Evolutionary conservation across 2,888 invertebrate genomes (phyloP).

Genomic region (Macaria liturata): DNA sequence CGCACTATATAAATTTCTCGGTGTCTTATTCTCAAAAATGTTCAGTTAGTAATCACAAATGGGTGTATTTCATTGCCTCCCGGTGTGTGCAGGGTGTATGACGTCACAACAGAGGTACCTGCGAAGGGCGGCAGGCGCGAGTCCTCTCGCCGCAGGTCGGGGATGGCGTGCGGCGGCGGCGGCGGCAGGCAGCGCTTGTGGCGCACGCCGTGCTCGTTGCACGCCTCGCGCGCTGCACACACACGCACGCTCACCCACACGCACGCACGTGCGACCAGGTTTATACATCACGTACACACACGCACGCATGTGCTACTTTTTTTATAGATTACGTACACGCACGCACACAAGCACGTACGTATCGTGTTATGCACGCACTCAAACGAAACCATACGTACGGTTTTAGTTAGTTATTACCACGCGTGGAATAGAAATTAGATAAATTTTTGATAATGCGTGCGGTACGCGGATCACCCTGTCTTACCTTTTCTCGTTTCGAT

Average conservation of each 20-base stretch:
- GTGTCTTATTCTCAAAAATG: too few species aligned
- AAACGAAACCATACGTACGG: too few species aligned
- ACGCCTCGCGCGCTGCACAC: conserved; percentile 74
- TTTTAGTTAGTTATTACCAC: too few species aligned
- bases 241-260: conserved; percentile 14
- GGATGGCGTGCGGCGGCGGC: conserved; percentile 92
- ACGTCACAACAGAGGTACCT: conserved; percentile 51
- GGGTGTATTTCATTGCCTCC: conserved; percentile 16
- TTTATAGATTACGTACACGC: too few species aligned
- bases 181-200: conserved; percentile 92
- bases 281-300: conserved; percentile 4
- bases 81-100: conserved; percentile 2
- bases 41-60: too few species aligned
- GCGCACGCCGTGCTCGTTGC: conserved; percentile 94
- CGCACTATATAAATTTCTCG: too few species aligned
- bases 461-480: conserved; percentile 32
- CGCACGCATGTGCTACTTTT: conserved; percentile 9
- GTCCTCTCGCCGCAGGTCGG: conserved; percentile 90
- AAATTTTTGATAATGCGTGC: neutral
- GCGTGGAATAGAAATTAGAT: too few species aligned
- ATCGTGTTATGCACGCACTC: neutral
- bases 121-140: conserved; percentile 66
- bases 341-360: conserved; percentile 66
- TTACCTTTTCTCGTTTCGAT: conserved; percentile 18
- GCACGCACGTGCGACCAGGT: conserved; percentile 6